Evolutionary conservation across 2,797 vertebrate genomes (phyloP).

Genomic region (Huso huso): DNA sequence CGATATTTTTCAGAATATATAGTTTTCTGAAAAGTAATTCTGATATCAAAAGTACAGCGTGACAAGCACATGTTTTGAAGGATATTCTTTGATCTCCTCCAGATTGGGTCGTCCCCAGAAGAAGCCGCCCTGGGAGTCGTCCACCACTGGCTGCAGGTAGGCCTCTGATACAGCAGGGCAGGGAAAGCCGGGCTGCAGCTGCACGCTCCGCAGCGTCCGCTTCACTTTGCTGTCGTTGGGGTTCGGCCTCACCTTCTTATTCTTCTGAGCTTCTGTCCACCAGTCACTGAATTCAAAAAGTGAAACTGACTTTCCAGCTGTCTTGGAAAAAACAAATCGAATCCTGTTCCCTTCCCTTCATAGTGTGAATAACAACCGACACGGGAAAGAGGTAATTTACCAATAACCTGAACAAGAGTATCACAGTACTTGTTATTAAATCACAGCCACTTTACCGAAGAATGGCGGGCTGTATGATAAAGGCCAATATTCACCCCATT

Average conservation of each 20-base stretch:
- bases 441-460: too few species aligned
- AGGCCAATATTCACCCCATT: too few species aligned
- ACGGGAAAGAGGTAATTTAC: too few species aligned
- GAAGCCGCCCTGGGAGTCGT: conserved; percentile 69
- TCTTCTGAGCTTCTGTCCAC: conserved; percentile 82
- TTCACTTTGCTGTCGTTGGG: conserved; percentile 85
- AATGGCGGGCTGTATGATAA: too few species aligned
- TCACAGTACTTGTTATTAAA: too few species aligned
- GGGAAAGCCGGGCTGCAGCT: conserved; percentile 77
- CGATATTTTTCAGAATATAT: too few species aligned
- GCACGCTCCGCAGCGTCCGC: conserved; percentile 71
- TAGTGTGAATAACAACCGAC: too few species aligned
- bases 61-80: conserved; percentile 32
- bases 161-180: conserved; percentile 82
- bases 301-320: conserved; percentile 2
- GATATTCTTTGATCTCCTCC: conserved; percentile 92
- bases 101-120: conserved; percentile 83
- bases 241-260: conserved; percentile 66
- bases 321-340: too few species aligned
- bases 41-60: too few species aligned
- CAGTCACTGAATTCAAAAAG: conserved; percentile 64
- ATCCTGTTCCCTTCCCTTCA: too few species aligned
- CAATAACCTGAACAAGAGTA: too few species aligned
- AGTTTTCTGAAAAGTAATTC: too few species aligned
- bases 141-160: conserved; percentile 81